Conservation (phyloP, 2,797 vertebrate species). For the Craterocephalus amniculus region DNA sequence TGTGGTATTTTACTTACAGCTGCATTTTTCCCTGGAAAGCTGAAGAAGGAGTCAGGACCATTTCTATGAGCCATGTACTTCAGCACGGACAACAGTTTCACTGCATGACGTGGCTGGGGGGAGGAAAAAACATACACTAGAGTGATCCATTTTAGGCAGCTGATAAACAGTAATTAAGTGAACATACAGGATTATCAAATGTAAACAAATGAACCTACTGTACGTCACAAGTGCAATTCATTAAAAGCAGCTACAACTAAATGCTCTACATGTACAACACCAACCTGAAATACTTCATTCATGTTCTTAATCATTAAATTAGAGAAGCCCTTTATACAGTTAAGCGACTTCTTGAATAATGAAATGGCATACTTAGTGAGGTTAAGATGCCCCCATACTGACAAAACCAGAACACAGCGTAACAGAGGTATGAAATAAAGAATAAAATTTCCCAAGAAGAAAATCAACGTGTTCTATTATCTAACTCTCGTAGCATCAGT, state of each 20-base stretch:
- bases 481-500: not conserved
- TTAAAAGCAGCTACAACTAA: not conserved
- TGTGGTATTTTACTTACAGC: slow-evolving; percentile 84
- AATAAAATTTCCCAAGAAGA: slow-evolving; percentile 15
- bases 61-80: slow-evolving; percentile 96
- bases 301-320: not conserved
- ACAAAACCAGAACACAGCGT: not conserved
- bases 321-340: not conserved
- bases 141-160: slow-evolving; percentile 4
- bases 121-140: slow-evolving; percentile 5
- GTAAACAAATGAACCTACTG: not conserved
- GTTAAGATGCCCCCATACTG: not conserved
- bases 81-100: slow-evolving; percentile 94
- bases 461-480: slow-evolving; percentile 62
- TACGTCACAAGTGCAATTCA: slow-evolving; percentile 5
- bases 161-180: not conserved
- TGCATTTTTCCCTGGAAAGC: slow-evolving; percentile 97
- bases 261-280: not conserved
- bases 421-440: slow-evolving; percentile 11
- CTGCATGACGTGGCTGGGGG: slow-evolving; percentile 93
- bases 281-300: not conserved
- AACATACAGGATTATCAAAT: slow-evolving; percentile 6
- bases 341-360: not conserved
- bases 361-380: not conserved
- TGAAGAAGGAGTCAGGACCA: slow-evolving; percentile 98